Conservation (phyloP, 2,113 vertebrate species). For the Lipophrys pholis region DNA sequence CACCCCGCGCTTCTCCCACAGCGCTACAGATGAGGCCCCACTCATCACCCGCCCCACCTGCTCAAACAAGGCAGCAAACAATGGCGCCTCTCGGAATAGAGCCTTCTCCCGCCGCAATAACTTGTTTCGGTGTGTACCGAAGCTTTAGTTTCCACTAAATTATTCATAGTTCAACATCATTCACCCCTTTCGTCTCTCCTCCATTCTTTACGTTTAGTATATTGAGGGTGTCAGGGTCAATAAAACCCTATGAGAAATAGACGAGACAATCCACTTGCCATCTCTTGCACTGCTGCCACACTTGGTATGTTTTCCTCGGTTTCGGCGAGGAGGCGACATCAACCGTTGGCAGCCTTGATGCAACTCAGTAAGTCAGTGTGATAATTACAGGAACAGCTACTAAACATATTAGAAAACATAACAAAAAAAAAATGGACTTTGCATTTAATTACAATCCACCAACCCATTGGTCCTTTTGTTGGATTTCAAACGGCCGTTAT, state of each 20-base stretch:
- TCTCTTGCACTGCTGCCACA: neutral
- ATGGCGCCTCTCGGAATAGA: slow-evolving; percentile 55
- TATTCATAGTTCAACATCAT: slow-evolving; percentile 72
- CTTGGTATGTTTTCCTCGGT: neutral
- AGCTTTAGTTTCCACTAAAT: slow-evolving; percentile 66
- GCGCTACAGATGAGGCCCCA: slow-evolving; percentile 41
- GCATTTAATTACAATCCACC: slow-evolving; percentile 56
- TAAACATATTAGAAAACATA: slow-evolving; percentile 22
- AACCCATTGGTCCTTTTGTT: slow-evolving; percentile 53
- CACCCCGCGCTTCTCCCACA: slow-evolving; percentile 35
- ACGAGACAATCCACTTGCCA: neutral
- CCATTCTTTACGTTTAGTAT: slow-evolving; percentile 32
- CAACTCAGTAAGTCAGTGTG: slow-evolving; percentile 40
- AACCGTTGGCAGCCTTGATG: slow-evolving; percentile 32
- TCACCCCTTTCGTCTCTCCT: slow-evolving; percentile 36
- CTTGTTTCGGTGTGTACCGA: slow-evolving; percentile 50
- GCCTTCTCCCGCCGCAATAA: slow-evolving; percentile 58
- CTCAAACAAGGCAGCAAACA: slow-evolving; percentile 76
- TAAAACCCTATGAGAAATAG: slow-evolving; percentile 19
- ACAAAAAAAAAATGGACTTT: slow-evolving; percentile 25
- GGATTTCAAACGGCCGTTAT: slow-evolving; percentile 70
- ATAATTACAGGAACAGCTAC: slow-evolving; percentile 20
- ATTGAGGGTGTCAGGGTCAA: slow-evolving; percentile 49
- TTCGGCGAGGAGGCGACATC: slow-evolving; percentile 6
- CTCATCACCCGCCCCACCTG: slow-evolving; percentile 37